Base-by-base conservation (phyloP, 2,113 vertebrate genomes). In the Alethe castanea region DNA sequence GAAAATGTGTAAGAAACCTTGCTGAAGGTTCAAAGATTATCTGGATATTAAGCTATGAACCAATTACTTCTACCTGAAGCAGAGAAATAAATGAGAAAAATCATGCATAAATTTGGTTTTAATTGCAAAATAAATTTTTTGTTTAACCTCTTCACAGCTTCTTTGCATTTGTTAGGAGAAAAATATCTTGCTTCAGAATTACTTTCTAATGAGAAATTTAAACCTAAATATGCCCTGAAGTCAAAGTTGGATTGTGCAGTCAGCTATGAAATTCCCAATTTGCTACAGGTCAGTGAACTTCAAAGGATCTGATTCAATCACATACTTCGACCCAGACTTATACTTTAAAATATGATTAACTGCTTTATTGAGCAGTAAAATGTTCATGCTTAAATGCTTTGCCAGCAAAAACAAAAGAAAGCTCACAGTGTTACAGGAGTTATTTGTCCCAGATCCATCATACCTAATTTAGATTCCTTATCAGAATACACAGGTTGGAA, bases 131-230 rank as follows among this genome's bases (percentile, higher is more conserved):
- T 36, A 70, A 84, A 42, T 4, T 33, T 66, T 57, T 50, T 60
- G 3, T 81, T 94, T 82, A 78, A 87, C 61, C 14, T 81, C 25
- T 87, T 85, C 78, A 77, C 28, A 82, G 14, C 7, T 80, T 77
- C 36, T 90, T 80, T 70, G 19, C 40, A 50, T 76, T 82, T 77
- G 17, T 70, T 54, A 80, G 29, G 50, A 76, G 19, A 12, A 91
- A 77, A 83, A 91, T 33, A 24, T 5, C 40, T 82, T 36, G 8
- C 31, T 85, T 94, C 45, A 72, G 29, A 85, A 89, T 82, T 94
- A 80, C 47, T 91, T 88, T 31, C 42, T 94, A 90, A 92, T 73
- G 59, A 85, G 78, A 92, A 88, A 70, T 80, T 93, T 88, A 94
- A 82, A 88, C 50, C 13, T 93, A 82, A 88, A 86, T 94, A 73